phyloP scores from a whole-genome alignment of 2,113 vertebrate genomes.

The Prochilodus magdalenae region DNA sequence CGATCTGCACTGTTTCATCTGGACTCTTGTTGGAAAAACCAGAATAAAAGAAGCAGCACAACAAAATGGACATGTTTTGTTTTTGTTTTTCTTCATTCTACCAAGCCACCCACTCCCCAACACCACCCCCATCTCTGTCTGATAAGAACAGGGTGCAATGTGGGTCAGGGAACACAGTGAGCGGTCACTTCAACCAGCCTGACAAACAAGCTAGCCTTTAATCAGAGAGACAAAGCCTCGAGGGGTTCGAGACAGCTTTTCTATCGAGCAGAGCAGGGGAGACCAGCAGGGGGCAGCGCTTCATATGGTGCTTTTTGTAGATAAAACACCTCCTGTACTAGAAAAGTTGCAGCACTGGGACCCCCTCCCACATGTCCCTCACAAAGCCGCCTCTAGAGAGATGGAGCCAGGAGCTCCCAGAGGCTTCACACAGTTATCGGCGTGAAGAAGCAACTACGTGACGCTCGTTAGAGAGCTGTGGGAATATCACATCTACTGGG shows the following conservation, averaged over 20 bases:
- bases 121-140: background rate
- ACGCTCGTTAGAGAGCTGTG: background rate
- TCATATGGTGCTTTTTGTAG: slow-evolving; percentile 6
- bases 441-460: background rate
- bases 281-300: slow-evolving; percentile 17
- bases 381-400: background rate
- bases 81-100: slow-evolving; percentile 12
- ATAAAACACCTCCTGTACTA: background rate
- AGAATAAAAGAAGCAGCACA: background rate
- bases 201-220: slow-evolving; percentile 36
- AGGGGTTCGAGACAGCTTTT: background rate
- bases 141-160: slow-evolving; percentile 24
- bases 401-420: background rate
- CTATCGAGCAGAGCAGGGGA: slow-evolving; percentile 8
- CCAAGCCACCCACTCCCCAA: background rate
- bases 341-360: background rate
- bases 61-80: background rate
- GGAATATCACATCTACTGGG: background rate
- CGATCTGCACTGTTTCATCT: background rate
- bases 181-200: slow-evolving; percentile 6
- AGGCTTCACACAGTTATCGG: background rate
- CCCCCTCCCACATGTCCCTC: background rate
- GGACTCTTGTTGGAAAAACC: background rate
- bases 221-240: slow-evolving; percentile 21
- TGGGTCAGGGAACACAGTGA: slow-evolving; percentile 38